Evolutionary conservation across 2,888 invertebrate genomes (phyloP).

Genomic region (Caradrina kadenii): DNA sequence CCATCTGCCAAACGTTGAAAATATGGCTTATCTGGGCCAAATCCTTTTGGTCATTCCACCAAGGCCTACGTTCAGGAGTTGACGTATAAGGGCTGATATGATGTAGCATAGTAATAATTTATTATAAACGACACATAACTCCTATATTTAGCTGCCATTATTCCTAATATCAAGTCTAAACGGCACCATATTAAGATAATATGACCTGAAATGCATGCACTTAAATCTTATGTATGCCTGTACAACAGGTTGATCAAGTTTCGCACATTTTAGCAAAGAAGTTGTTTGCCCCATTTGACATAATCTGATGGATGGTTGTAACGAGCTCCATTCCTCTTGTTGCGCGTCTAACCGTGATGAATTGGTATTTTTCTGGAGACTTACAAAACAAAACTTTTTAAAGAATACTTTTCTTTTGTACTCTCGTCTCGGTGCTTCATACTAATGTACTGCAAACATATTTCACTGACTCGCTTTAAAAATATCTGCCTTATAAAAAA

Average conservation of each 20-base stretch:
- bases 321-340: slow-evolving; percentile 50
- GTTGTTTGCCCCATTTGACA: slow-evolving; percentile 45
- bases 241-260: slow-evolving; percentile 52
- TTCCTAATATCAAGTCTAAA: slow-evolving; percentile 58
- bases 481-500: slow-evolving; percentile 9
- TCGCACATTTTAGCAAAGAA: slow-evolving; percentile 47
- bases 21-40: slow-evolving; percentile 35
- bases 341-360: slow-evolving; percentile 37
- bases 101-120: slow-evolving; percentile 44
- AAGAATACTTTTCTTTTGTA: slow-evolving; percentile 27
- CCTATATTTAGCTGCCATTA: slow-evolving; percentile 47
- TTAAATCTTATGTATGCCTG: slow-evolving; percentile 47
- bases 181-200: slow-evolving; percentile 51
- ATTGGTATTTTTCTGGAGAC: slow-evolving; percentile 44
- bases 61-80: slow-evolving; percentile 28
- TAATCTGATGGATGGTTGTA: slow-evolving; percentile 56
- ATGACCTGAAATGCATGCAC: slow-evolving; percentile 54
- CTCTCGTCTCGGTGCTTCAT: slow-evolving; percentile 12
- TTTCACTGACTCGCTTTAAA: slow-evolving; percentile 33
- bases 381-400: slow-evolving; percentile 44
- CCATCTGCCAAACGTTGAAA: slow-evolving; percentile 35
- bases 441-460: slow-evolving; percentile 16
- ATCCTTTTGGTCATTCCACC: slow-evolving; percentile 29
- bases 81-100: slow-evolving; percentile 28
- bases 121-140: slow-evolving; percentile 51